Conservation (phyloP, 1,140 invertebrate species). For the Drosophila nikananu region DNA sequence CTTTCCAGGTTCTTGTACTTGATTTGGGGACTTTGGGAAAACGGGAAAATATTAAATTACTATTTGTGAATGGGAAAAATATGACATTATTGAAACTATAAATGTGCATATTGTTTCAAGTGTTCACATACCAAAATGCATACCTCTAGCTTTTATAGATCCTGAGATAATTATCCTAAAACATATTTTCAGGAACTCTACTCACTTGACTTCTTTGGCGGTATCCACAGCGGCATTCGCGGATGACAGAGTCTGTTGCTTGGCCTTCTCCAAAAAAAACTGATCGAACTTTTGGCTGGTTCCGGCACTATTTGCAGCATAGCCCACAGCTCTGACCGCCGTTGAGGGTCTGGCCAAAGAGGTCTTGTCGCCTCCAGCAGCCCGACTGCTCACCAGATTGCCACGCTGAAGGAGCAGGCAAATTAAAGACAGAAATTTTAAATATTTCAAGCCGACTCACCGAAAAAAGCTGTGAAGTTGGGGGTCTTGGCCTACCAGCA, state of each 20-base stretch:
- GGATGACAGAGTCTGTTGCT: constrained; percentile 80
- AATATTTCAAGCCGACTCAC: constrained; percentile 16
- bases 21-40: constrained; percentile 86
- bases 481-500: constrained; percentile 73
- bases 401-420: constrained; percentile 56
- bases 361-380: constrained; percentile 66
- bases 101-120: neutral
- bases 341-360: constrained; percentile 93
- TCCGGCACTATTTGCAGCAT: constrained; percentile 90
- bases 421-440: neutral
- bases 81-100: rapidly evolving
- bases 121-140: neutral
- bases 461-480: constrained; percentile 79
- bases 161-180: neutral
- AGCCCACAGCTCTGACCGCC: constrained; percentile 97
- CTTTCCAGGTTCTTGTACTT: constrained; percentile 93
- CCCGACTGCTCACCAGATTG: constrained; percentile 72
- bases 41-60: neutral
- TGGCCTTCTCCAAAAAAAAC: constrained; percentile 88
- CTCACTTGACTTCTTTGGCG: constrained; percentile 88
- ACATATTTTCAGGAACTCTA: neutral
- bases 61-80: neutral
- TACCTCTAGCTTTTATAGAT: neutral
- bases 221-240: constrained; percentile 86
- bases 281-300: constrained; percentile 90